Base-by-base conservation (phyloP, 2,888 invertebrate species). In the Cataglyphis altisquamis region DNA sequence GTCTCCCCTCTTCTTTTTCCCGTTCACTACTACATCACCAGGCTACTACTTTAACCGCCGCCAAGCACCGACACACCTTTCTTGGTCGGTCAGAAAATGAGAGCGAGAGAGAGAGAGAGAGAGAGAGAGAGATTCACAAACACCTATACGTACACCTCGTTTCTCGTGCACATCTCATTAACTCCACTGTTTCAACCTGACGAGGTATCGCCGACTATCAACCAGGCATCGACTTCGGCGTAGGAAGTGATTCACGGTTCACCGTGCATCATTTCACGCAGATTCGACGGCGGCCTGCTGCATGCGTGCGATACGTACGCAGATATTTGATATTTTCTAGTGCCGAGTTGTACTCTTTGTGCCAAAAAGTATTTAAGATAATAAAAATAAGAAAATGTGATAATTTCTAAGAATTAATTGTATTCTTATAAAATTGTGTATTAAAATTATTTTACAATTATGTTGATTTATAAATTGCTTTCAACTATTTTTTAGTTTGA, bases 101-200 rank as follows among this genome's bases (percentile, higher is more conserved):
- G 52, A 45, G 55, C 57, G 41, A 41, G 45, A 66, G 57, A 60
- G n/a, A 41, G 32, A 70, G 45, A 62, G 70, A 81, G 45, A 66
- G 57, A 60, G n/a, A 41, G 32, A 70, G 45, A 62, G 70, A 81
- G 81, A 39, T 75, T 81, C 83, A 83, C 85, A 75, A 82, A 86
- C 85, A 83, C 68, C 62, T 48, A 64, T n/a, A 67, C 32, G 8
- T 66, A 68, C 32, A n/a, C 87, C 78, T 68, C 86, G 75, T 85
- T 90, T 82, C 87, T 85, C 85, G 86, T 86, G 88, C 90, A 90
- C 89, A 90, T 90, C 90, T 90, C 90, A 90, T 90, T 90, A 90
- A 89, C 89, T 89, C 83, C 68, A 81, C 86, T 88, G 88, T 90
- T 90, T 90, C 89, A 89, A 87, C 78, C 84, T 84, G 85, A 77